A percentile compares a stretch with the other conserved stretches of the same genome.
These are phyloP conservation scores for Archegozetes longisetosus DNA, from an alignment of 1,140 invertebrate species.

Conservation along the genomic window DNA sequence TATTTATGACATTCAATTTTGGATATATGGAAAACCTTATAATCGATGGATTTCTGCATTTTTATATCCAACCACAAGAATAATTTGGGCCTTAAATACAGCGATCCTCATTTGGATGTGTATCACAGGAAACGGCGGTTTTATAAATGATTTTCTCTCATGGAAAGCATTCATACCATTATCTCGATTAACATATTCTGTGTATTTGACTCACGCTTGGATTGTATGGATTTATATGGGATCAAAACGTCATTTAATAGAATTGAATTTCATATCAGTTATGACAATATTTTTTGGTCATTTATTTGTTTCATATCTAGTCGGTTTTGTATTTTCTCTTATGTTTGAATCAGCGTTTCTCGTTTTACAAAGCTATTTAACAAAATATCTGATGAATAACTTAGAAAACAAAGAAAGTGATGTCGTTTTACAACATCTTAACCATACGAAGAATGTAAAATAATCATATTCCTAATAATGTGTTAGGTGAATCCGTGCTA, in stretches of 20 bases:
- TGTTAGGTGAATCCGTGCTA: no score
- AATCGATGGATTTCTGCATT: neutral
- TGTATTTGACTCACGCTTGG: constrained; percentile 30
- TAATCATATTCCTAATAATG: no score
- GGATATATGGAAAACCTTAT: neutral
- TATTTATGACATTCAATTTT: neutral
- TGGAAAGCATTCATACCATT: constrained; percentile 28
- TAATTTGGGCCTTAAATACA: constrained; percentile 59
- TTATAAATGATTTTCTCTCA: constrained; percentile 31
- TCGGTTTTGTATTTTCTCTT: constrained; percentile 5
- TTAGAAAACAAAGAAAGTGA: neutral
- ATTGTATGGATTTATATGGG: constrained; percentile 1
- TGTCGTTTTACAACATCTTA: no score
- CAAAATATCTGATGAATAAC: neutral
- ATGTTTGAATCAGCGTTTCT: constrained; percentile 17
- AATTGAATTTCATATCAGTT: constrained; percentile 8
- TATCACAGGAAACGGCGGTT: constrained; percentile 44
- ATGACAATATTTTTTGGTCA: constrained; percentile 17
- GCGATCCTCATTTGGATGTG: constrained; percentile 76
- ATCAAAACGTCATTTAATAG: constrained; percentile 3
- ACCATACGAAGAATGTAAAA: no score
- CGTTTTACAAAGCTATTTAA: neutral
- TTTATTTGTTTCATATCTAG: neutral
- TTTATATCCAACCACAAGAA: constrained; percentile 34
- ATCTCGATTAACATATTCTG: constrained; percentile 30